Base-by-base conservation (phyloP, 37 sponge, comb jelly and placozoan species). In the Agelas oroides region DNA sequence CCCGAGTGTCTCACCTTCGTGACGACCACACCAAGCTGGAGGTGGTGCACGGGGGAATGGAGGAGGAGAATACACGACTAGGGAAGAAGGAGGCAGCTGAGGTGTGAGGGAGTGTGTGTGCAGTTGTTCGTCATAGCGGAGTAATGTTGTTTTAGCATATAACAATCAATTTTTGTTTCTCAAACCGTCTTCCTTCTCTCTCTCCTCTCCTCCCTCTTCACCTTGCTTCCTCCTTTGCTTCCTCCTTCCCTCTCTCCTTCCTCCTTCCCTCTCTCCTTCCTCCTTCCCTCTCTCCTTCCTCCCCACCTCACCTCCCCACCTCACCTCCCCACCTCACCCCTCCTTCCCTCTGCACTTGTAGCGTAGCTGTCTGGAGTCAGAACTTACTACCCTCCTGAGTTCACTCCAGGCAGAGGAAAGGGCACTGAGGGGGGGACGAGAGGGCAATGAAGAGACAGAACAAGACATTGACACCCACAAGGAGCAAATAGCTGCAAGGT, bases 401-500 rank as follows among this genome's bases (percentile, higher is more conserved):
- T 54, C 46, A 15, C 34, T 69, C 32, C 78, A 89, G 41, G 0
- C 1, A 55, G 59, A 25, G 75, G 35, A 57, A 8, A 39, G 59
- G 13, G 41, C 71, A 3, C 61, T 89, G 71, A 83, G 73, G 84
- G 24, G 59, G 32, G 30, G 40, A 0, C 83, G 78, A 33, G 65
- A 70, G 1, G 31, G 37, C 0, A 78, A 70, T 5, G 84, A 83
- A 19, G 77, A 83, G 28, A 35, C 83, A 27, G 40, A 78, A 8
- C 84, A 71, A 16, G 73, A 77, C 24, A 78, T 53, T 30, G 84
- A 89, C 24, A 33, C 53, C 23, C 59, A 78, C 55, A 70, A 70
- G 32, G 84, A 89, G 37, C 52, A 36, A 24, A 88, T 81, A 40
- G 60, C 69, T 3, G 13, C 30, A 27, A 60, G n/a, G 89, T 88